Evolutionary conservation across 2,797 vertebrate genomes (phyloP).

Genomic region (Macrochelys suwanniensis): DNA sequence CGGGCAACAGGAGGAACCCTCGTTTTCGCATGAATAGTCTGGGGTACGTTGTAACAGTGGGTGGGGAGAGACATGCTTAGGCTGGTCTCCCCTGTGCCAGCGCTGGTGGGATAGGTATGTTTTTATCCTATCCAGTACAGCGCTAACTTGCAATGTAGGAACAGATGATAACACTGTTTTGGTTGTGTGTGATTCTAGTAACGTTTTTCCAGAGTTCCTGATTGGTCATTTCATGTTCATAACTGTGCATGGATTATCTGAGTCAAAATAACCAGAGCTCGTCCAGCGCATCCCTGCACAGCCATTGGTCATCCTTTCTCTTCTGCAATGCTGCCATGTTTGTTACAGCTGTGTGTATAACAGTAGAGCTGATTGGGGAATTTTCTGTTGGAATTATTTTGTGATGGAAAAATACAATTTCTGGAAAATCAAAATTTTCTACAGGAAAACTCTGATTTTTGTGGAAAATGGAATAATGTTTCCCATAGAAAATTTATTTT

Average conservation of each 20-base stretch:
- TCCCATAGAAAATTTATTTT: no score
- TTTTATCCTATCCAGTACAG: fast-evolving
- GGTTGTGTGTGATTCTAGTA: background rate
- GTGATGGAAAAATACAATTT: no score
- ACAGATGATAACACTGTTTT: fast-evolving
- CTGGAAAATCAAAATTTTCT: no score
- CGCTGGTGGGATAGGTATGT: fast-evolving
- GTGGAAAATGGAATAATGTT: no score
- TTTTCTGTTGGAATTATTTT: background rate
- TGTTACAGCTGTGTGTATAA: background rate
- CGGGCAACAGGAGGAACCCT: slow-evolving; percentile 41
- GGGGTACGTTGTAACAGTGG: fast-evolving
- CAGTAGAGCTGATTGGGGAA: background rate
- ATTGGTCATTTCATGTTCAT: background rate
- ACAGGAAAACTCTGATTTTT: no score
- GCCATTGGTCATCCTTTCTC: background rate
- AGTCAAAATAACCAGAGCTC: background rate
- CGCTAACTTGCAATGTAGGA: background rate
- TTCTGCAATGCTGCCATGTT: background rate
- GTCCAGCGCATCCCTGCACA: background rate
- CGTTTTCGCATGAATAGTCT: fast-evolving
- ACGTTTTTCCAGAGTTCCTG: fast-evolving
- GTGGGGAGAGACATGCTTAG: background rate
- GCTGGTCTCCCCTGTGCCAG: background rate
- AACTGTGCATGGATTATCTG: background rate